These are phyloP conservation scores for Trachelus troglodyta DNA, from an alignment of 2,888 invertebrate genomes.

Conservation along the genomic window DNA sequence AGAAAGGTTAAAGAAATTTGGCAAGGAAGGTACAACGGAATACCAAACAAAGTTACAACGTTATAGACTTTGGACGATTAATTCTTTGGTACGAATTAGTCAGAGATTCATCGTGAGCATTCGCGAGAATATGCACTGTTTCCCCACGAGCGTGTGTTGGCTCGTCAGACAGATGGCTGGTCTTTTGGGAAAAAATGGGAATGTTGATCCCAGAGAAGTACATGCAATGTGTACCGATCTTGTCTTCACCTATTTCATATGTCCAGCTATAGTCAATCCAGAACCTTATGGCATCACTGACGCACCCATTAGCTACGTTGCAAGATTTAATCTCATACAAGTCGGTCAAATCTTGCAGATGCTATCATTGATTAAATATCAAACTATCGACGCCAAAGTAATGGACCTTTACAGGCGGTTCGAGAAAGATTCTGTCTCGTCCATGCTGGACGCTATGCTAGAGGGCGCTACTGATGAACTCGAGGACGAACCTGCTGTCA, in stretches of 20 bases:
- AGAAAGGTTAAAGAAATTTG: conserved; percentile 77
- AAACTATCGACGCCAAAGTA: conserved; percentile 79
- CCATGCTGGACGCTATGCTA: conserved; percentile 80
- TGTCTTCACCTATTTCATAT: conserved; percentile 92
- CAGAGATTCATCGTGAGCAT: conserved; percentile 86
- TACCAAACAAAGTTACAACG: conserved; percentile 80
- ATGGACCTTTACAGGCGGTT: conserved; percentile 84
- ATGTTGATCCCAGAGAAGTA: conserved; percentile 70
- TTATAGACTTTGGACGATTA: conserved; percentile 83
- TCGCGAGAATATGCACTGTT: conserved; percentile 86
- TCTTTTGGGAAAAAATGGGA: conserved; percentile 72
- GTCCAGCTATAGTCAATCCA: conserved; percentile 96
- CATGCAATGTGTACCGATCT: conserved; percentile 89
- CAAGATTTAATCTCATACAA: conserved; percentile 89
- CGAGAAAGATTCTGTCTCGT: conserved; percentile 82
- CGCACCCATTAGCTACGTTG: conserved; percentile 89
- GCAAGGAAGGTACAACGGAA: conserved; percentile 78
- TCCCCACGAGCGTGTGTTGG: conserved; percentile 92
- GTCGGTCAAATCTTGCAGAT: conserved; percentile 94
- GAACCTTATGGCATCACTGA: conserved; percentile 95
- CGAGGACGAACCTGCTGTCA: conserved; percentile 67
- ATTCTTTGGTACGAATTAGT: conserved; percentile 82
- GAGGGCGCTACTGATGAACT: conserved; percentile 65
- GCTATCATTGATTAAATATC: conserved; percentile 86
- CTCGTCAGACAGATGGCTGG: conserved; percentile 87